Conservation (phyloP, 2,113 vertebrate species). For the Gnathonemus longibarbis region DNA sequence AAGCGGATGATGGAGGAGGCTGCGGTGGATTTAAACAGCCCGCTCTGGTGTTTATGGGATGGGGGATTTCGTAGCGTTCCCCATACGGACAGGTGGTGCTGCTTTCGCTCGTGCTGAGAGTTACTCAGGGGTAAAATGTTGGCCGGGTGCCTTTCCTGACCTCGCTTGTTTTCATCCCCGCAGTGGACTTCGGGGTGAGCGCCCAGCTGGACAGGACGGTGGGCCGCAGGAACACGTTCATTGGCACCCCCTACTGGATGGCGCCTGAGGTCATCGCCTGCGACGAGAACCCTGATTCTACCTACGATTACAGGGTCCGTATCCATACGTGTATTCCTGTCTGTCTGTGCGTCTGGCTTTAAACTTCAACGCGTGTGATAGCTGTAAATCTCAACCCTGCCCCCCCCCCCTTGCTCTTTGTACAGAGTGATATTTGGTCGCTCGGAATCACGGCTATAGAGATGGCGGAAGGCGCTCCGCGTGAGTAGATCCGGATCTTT, state of each 20-base stretch:
- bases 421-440: slow-evolving; percentile 87
- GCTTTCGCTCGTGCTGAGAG: background rate
- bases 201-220: slow-evolving; percentile 86
- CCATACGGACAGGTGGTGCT: background rate
- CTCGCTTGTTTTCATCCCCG: background rate
- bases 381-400: too few species aligned
- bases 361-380: background rate
- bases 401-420: slow-evolving; percentile 21
- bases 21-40: background rate
- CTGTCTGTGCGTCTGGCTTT: background rate
- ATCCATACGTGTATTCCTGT: slow-evolving; percentile 44
- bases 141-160: background rate
- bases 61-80: background rate
- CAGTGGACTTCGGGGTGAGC: slow-evolving; percentile 89
- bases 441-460: slow-evolving; percentile 89
- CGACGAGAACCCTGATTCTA: slow-evolving; percentile 87
- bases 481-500: slow-evolving; percentile 58
- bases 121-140: background rate
- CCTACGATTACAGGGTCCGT: slow-evolving; percentile 83
- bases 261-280: slow-evolving; percentile 88
- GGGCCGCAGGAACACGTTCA: slow-evolving; percentile 86
- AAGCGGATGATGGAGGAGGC: background rate
- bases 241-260: slow-evolving; percentile 93
- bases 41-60: background rate
- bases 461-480: slow-evolving; percentile 88